Evolutionary conservation across 2,888 invertebrate species (phyloP), one percentile per base, ranked within the genome.

Genomic region (Synergus itoensis): DNA sequence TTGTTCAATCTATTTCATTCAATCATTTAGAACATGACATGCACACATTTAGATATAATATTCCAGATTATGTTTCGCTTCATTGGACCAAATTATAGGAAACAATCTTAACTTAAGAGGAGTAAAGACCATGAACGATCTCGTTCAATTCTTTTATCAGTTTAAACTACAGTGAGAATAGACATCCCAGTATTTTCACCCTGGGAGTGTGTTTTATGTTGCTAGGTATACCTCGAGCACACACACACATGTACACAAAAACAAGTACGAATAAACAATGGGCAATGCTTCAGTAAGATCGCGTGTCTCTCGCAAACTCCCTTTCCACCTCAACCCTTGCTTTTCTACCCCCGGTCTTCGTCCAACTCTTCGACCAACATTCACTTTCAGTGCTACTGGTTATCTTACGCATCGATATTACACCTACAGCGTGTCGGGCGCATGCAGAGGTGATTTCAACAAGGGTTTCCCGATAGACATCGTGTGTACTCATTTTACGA

Each of bases 131-230:
- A 60, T 43, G 43, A 67, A 67, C 18, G 43, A 43, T 67, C 83
- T 84, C 86, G 85, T 87, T 86, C 86, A 88, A 87, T 87, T 86
- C 81, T 84, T 86, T 88, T 88, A 88, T 88, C 87, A 83, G 67
- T 41, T 79, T 80, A 82, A 83, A 18, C 28, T 45, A 69, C 0
- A 45, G 3, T n/a, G 21, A 21, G 83, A 79, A 83, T 84, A 83
- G 84, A 80, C 84, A 84, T 81, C 16, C 21, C n/a, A 69, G 82
- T 81, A 83, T 83, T 86, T 82, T 82, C 82, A 82, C 83, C 77
- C 80, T 79, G 82, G 77, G 76, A 63, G 80, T 81, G 83, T 86
- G 86, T 85, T 87, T 84, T 84, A 84, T 85, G 84, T 83, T 84
- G 85, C 83, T 84, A 83, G 86, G 82, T 86, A 82, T 83, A 84